Evolutionary conservation across 1,140 invertebrate species (phyloP), one percentile per base, ranked within the genome.

Genomic region (Caenorhabditis tropicalis): DNA sequence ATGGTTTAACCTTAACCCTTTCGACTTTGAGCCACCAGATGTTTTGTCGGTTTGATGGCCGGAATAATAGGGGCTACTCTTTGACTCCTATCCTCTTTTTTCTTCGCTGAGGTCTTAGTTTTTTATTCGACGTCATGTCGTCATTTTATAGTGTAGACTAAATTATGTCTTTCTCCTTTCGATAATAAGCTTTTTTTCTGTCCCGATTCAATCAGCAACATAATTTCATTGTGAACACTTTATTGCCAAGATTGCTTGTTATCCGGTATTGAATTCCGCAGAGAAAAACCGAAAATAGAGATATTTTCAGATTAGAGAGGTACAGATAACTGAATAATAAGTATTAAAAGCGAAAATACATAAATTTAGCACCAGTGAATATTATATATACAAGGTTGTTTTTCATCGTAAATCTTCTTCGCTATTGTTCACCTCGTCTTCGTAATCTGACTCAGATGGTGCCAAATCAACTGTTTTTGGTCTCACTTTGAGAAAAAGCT

Each of bases 71-170:
- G n/a, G 36, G 65, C 65, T 43, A 74, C 36, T 74, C 65, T 74
- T 74, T 74, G 65, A 74, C 65, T 74, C 16, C 36, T 65, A 31
- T 60, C n/a, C n/a, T 36, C n/a, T 65, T 74, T 74, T 74, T n/a
- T 15, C 6, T 58, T 19, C 16, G 5, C 49, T 51, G 39, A 43
- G 39, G 15, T 51, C 21, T 51, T 51, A n/a, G n/a, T 31, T 31
- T 29, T 19, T 60, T 31, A 7, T 36, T 65, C 31, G 19, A 29
- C 15, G 16, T 65, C 58, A 65, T 16, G 31, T 39, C 24, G 53
- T 56, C 53, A 56, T 56, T 27, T 56, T 12, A 9, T 27, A 9
- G 24, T 27, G 53, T 56, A 56, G 53, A 56, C 53, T 10, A 24
- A 56, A 9, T 56, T 56, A 56, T 56, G 29, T 21, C 53, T 56